Base-by-base conservation (phyloP, 2,113 vertebrate species). In the Trematomus loennbergii region DNA sequence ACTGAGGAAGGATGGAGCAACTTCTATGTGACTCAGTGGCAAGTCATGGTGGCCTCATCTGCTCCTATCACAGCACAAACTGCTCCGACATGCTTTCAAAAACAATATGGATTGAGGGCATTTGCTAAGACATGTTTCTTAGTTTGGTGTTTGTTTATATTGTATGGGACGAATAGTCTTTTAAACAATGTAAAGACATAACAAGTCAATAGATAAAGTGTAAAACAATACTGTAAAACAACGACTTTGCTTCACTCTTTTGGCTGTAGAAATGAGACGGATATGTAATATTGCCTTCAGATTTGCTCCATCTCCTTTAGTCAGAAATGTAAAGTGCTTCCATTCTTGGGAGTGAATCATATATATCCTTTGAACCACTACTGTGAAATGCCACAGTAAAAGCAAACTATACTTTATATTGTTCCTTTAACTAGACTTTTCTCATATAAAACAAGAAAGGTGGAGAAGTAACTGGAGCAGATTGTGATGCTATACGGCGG, bases 401-500 rank as follows among this genome's bases (percentile, higher is more conserved):
- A 63, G 66, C 50, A 54, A 59, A 4, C 2, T 2, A n/a, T 33
- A 36, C 59, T 71, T 73, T 63, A 65, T 63, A 40, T 80, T 64
- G 61, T 18, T 58, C 18, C 25, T 64, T 65, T 69, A 72, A 75
- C 54, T 11, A 82, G 82, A 75, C 57, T 59, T 64, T 66, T 49
- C 46, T 58, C 13, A 75, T 59, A 74, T 74, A 83, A 83, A 88
- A 87, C 63, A 12, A 75, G 66, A 40, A 8, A 48, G 17, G 18
- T n/a, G n/a, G n/a, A n/a, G n/a, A n/a, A n/a, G 65, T 46, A 66
- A 78, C n/a, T 0, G 46, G 53, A n/a, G 59, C 43, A 9, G 57
- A 29, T 54, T 60, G 80, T 76, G 55, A 69, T 76, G 87, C 52
- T 72, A 53, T 75, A 33, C 52, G 17, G 85, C 81, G n/a, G 72